Percentiles rank a stretch among this genome's conserved stretches.
These are phyloP conservation scores for Pempheris klunzingeri DNA, from an alignment of 2,797 vertebrate genomes.

Conservation along the genomic window DNA sequence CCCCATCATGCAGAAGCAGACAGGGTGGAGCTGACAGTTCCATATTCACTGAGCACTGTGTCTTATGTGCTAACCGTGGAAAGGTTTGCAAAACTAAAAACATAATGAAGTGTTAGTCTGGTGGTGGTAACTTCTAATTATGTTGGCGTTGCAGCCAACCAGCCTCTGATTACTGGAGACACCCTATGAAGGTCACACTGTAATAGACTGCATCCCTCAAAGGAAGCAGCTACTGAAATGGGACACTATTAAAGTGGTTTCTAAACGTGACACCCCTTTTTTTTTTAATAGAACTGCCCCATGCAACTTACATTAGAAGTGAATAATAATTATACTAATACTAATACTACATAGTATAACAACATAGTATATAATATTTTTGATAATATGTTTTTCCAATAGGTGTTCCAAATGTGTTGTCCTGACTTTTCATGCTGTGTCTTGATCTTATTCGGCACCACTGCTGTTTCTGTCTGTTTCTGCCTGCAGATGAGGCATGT, in stretches of 20 bases:
- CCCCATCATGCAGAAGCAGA: background rate
- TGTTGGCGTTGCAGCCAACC: conserved; percentile 2
- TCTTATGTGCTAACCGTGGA: background rate
- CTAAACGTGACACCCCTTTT: background rate
- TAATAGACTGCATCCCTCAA: conserved; percentile 27
- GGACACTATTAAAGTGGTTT: background rate
- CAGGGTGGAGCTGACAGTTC: background rate
- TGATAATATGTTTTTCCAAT: no score
- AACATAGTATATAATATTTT: no score
- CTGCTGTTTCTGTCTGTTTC: background rate
- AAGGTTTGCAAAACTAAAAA: background rate
- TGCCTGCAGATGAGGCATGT: no score
- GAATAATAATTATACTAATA: background rate
- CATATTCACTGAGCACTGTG: background rate
- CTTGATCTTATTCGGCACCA: background rate
- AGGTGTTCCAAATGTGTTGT: no score
- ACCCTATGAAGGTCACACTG: conserved; percentile 27
- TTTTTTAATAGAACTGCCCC: background rate
- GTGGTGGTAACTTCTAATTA: background rate
- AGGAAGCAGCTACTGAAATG: background rate
- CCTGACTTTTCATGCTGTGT: background rate
- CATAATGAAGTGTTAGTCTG: background rate
- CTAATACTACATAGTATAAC: no score
- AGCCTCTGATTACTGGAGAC: conserved; percentile 8
- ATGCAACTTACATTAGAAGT: background rate